Base-by-base conservation (phyloP, 2,888 invertebrate genomes). In the Conomelus anceps region DNA sequence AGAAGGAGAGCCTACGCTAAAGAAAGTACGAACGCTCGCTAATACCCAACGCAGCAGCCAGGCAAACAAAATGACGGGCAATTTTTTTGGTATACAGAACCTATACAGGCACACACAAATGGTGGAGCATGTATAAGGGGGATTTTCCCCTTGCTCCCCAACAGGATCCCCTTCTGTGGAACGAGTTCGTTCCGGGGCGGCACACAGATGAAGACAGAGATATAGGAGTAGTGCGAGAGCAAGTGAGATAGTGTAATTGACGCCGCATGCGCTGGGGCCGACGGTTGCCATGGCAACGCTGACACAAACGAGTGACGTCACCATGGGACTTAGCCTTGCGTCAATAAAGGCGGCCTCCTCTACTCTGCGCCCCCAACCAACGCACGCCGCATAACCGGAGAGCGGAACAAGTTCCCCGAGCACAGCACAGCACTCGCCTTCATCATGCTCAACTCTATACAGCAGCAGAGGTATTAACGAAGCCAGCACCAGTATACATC, bases 231-330 rank as follows among this genome's bases (percentile, higher is more conserved):
- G 23, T 3, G 22, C 6, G 6, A 22, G 85, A 1, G 85, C 24
- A 13, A 86, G 22, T 17, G 86, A n/a, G 63, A 63, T 0, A n/a
- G n/a, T n/a, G n/a, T n/a, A n/a, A n/a, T n/a, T n/a, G n/a, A n/a
- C n/a, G n/a, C n/a, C 84, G 84, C 84, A 84, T 84, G 84, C 84
- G 26, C 23, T 0, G 24, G 23, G 1, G n/a, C 86, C 3, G n/a
- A n/a, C n/a, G 22, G 86, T 86, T 23, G 29, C 86, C 86, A 86
- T 86, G 24, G 86, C 86, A 86, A 86, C 86, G 24, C 86, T 24
- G 29, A 86, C 86, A 86, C 86, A 86, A 86, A 86, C 86, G 86
- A 26, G 26, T 86, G 86, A 86, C 86, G 86, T 86, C 86, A 86
- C 29, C 86, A 7, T 11, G 86, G 29, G 86, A 86, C 29, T 26